Conservation (phyloP, 2,797 vertebrate genomes). For the Chaetophractus vellerosus region DNA sequence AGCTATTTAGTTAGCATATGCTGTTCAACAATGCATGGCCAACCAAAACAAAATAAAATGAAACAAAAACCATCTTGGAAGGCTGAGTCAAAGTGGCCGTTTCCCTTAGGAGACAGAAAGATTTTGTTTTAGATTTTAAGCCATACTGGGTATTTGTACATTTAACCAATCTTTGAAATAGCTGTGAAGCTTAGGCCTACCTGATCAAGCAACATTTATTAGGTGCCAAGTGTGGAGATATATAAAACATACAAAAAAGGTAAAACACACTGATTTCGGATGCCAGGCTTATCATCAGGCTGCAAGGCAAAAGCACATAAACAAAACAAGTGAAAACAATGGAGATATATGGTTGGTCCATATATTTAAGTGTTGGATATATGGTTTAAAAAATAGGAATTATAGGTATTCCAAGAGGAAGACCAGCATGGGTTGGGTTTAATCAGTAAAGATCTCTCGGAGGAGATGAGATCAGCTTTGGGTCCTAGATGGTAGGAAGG, state of each 20-base stretch:
- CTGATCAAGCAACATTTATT: neutral
- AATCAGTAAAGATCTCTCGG: neutral
- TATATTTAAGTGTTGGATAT: neutral
- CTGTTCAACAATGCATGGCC: neutral
- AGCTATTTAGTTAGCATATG: neutral
- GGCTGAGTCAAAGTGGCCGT: neutral
- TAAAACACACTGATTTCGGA: neutral
- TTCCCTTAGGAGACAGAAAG: neutral
- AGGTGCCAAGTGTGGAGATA: neutral
- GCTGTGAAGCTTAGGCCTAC: neutral
- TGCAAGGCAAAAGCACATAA: neutral
- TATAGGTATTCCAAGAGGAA: neutral
- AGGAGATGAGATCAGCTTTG: neutral
- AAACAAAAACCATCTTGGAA: neutral
- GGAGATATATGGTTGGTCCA: neutral
- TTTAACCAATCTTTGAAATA: neutral
- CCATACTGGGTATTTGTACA: neutral
- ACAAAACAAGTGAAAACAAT: neutral
- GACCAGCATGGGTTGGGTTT: neutral
- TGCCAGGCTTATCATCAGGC: neutral
- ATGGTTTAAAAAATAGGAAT: neutral
- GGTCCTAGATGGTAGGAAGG: neutral
- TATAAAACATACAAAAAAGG: neutral
- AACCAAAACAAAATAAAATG: neutral
- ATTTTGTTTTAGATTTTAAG: constrained; percentile 8